Percentiles rank a stretch among this genome's conserved stretches.
phyloP scores from a whole-genome alignment of 2,888 invertebrate genomes.

The Polydrusus pterygomalis region DNA sequence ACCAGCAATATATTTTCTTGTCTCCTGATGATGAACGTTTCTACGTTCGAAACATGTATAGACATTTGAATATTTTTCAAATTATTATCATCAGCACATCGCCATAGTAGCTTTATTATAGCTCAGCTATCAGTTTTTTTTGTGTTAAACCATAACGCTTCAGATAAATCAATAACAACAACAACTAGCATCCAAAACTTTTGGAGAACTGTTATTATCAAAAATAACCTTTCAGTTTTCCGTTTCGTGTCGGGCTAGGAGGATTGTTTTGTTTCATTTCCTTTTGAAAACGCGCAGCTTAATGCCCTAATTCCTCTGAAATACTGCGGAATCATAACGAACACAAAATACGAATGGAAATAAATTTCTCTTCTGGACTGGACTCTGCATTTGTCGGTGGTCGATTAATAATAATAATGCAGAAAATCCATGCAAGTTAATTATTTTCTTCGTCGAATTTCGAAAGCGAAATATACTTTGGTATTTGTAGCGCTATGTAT shows the following conservation, averaged over 20 bases:
- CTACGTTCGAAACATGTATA: too few relatives aligned
- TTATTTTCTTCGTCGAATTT: too few relatives aligned
- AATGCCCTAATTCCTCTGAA: slow-evolving; percentile 18
- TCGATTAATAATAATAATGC: not conserved
- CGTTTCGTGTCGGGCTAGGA: slow-evolving; percentile 19
- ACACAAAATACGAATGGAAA: slow-evolving; percentile 9
- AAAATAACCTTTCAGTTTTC: slow-evolving; percentile 15
- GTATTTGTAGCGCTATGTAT: too few relatives aligned
- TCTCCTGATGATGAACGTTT: too few relatives aligned
- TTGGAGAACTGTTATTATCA: slow-evolving; percentile 3
- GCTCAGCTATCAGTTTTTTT: too few relatives aligned
- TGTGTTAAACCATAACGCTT: not conserved
- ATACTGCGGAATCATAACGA: slow-evolving; percentile 20
- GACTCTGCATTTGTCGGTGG: not conserved
- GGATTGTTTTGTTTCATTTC: slow-evolving; percentile 25
- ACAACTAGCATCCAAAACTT: not conserved
- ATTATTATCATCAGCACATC: too few relatives aligned
- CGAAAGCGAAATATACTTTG: too few relatives aligned
- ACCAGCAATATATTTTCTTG: too few relatives aligned
- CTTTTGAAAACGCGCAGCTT: slow-evolving; percentile 18
- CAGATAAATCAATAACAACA: slow-evolving; percentile 11
- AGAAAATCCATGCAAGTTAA: too few relatives aligned
- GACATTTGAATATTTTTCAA: too few relatives aligned
- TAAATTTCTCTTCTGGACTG: not conserved
- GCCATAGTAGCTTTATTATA: too few relatives aligned